These are phyloP conservation scores for Ceriagrion tenellum DNA, from an alignment of 2,888 invertebrate species.

Conservation along the genomic window DNA sequence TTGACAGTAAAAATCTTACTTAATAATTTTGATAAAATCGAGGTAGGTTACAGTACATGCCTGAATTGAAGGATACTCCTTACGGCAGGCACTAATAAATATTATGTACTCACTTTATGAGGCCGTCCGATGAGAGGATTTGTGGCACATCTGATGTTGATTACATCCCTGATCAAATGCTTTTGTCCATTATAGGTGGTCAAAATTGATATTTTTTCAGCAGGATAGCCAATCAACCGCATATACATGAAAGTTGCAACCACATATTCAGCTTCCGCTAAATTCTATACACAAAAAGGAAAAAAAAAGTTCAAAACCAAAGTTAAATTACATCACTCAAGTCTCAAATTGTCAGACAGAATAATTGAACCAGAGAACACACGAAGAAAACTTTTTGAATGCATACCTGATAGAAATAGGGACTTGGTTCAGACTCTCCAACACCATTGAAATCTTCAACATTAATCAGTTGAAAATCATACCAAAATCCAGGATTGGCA, in stretches of 20 bases:
- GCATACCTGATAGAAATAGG: slow-evolving; percentile 96
- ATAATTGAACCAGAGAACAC: not conserved
- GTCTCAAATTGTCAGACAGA: not conserved
- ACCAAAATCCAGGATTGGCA: slow-evolving; percentile 95
- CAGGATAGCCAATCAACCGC: slow-evolving; percentile 97
- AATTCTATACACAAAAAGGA: slow-evolving; percentile 79
- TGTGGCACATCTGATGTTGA: slow-evolving; percentile 94
- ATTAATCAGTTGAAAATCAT: slow-evolving; percentile 97
- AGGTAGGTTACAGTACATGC: no score
- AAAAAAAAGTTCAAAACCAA: not conserved
- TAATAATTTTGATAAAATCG: no score
- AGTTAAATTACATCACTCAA: not conserved
- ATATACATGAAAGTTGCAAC: slow-evolving; percentile 99
- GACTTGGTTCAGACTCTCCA: slow-evolving; percentile 98
- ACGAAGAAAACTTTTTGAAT: slow-evolving; percentile 5
- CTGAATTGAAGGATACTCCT: no score
- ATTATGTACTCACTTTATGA: slow-evolving; percentile 84
- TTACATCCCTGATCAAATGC: slow-evolving; percentile 96
- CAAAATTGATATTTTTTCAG: slow-evolving; percentile 96
- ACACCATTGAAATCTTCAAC: slow-evolving; percentile 98
- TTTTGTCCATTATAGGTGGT: slow-evolving; percentile 99
- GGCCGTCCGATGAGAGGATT: slow-evolving; percentile 97
- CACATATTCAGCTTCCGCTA: slow-evolving; percentile 95
- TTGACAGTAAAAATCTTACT: no score
- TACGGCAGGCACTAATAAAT: not conserved